A percentile compares a stretch with the other conserved stretches of the same genome.
These are phyloP conservation scores for Thripadectes ignobilis DNA, from an alignment of 2,797 vertebrate species.

Conservation along the genomic window DNA sequence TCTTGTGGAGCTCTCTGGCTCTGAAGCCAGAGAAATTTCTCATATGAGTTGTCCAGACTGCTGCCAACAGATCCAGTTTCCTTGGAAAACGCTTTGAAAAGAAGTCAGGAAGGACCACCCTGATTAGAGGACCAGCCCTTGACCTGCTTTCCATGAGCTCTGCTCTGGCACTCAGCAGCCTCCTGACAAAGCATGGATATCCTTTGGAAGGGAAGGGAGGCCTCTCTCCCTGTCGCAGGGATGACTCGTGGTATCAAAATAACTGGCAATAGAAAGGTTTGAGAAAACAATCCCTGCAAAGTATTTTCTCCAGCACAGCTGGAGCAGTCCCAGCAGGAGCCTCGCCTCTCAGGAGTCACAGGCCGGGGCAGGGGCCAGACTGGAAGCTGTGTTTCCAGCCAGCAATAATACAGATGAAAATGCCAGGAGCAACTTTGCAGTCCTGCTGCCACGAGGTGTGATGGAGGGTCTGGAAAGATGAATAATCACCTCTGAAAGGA, in stretches of 20 bases:
- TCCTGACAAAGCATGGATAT: background rate
- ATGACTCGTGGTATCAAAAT: background rate
- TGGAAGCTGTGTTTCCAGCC: conserved; percentile 42
- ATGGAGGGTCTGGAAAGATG: background rate
- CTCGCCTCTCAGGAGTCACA: conserved; percentile 12
- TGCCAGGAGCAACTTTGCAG: conserved; percentile 32
- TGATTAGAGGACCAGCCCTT: conserved; percentile 31
- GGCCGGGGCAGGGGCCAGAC: conserved; percentile 54
- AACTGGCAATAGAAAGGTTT: background rate
- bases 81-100: conserved; percentile 38
- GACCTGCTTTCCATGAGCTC: background rate
- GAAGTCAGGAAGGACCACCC: conserved; percentile 55
- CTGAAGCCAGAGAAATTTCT: background rate
- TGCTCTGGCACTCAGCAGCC: background rate
- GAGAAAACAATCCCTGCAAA: background rate
- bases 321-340: conserved; percentile 40
- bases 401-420: conserved; percentile 48
- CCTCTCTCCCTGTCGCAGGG: background rate
- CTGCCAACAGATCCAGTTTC: background rate
- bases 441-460: background rate
- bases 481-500: background rate
- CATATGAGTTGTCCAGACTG: background rate
- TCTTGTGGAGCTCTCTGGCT: background rate
- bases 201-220: background rate
- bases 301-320: background rate